Base-by-base conservation (phyloP, 2,797 vertebrate species). In the Channallabes apus region DNA sequence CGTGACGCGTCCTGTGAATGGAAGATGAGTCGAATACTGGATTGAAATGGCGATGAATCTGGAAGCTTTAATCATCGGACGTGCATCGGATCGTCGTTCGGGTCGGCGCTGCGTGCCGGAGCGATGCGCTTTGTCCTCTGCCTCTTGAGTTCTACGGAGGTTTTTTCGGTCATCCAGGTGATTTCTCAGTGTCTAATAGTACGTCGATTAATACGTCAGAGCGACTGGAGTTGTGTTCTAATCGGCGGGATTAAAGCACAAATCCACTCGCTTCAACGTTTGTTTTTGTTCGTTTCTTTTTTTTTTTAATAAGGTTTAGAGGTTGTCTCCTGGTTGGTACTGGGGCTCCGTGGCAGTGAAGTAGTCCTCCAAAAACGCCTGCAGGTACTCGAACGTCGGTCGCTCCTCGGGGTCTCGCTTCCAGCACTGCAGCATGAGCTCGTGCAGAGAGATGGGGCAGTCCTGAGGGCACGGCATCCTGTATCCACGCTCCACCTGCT, bases 401-500 rank as follows among this genome's bases (percentile, higher is more conserved):
- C 98, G 95, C 87, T 99, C 98, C 90, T 99, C 98, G 0, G 98
- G 97, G 93, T 99, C 98, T 92, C 99, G 98, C 95, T 99, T 99
- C 98, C 98, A 99, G 96, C 98, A 99, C 93, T 99, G 98, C 91
- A 99, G 96, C 98, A 99, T 99, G 85, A 99, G 97, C 97, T 99
- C 98, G 20, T 99, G 98, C 90, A 99, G 95, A 86, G 98, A 99
- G 87, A 95, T 94, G 89, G 98, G 98, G 92, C 98, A 99, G 95
- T 99, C 98, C 95, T 98, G 98, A 15, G 98, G 98, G 89, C 97
- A 99, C 0, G 97, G 98, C 98, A 99, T 99, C 89, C 98, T 93
- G 93, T 99, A 99, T 84, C 98, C 98, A 14, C 97, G 96, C 90
- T 99, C 98, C 90, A 99, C 98, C 93, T 99, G 98, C 94, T 99